Base-by-base conservation (phyloP, 2,888 invertebrate species). In the Dryobotodes eremita region DNA sequence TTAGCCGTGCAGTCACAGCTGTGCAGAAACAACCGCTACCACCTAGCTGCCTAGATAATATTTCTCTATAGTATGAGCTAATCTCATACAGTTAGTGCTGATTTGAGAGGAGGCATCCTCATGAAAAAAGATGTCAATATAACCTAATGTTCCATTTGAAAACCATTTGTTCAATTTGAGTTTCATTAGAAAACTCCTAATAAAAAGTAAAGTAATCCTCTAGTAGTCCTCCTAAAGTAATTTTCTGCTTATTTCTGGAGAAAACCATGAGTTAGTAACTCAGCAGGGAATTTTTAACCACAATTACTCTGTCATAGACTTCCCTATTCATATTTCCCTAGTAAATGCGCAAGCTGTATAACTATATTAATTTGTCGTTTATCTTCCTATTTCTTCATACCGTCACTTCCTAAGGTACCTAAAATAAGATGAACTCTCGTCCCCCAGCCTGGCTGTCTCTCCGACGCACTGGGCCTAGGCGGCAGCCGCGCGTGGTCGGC, bases 401-500 rank as follows among this genome's bases (percentile, higher is more conserved):
- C 4, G 26, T 17, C 57, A 7, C 15, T 17, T 17, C 31, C 17
- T 10, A 23, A 23, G 64, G 1, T 50, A 31, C 31, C 50, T 31
- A 68, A 31, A 26, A 20, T n/a, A 0, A 20, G 20, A n/a, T 57
- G 4, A 23, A 31, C 2, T 68, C 0, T 65, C 0, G 4, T 1
- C 46, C 5, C 36, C 17, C 88, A 97, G 97, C 97, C 97, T 70
- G 98, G 98, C 66, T 98, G 98, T 89, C 96, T 98, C 4, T 98
- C 98, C 0, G 98, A 98, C 93, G 98, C 98, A 1, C 94, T 98
- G 53, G 97, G 98, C 0, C 95, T 97, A 83, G 97, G 97, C 82
- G 95, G 96, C 2, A 93, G 93, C 5, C 95, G 96, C 62, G 96
- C 96, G 65, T 96, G 95, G 93, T 96, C 95, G 0, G 95, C 95